These are phyloP conservation scores for Apis laboriosa DNA, from an alignment of 1,140 invertebrate species.

Conservation along the genomic window DNA sequence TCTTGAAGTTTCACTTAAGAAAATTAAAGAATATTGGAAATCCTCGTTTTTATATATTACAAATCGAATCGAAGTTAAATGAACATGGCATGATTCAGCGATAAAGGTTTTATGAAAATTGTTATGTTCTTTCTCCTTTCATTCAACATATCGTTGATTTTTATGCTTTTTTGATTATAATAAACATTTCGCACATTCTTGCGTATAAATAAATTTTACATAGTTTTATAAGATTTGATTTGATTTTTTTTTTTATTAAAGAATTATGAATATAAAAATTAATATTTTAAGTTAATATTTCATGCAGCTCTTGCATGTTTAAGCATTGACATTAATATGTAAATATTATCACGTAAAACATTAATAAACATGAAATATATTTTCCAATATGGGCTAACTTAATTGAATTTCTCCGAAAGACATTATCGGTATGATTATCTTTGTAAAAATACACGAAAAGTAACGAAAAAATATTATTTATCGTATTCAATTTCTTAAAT, in stretches of 20 bases:
- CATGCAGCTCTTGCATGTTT: too few relatives aligned
- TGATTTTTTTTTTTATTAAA: background rate
- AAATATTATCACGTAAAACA: too few relatives aligned
- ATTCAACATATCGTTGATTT: background rate
- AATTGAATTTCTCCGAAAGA: too few relatives aligned
- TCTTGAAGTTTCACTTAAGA: background rate
- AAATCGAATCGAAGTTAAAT: background rate
- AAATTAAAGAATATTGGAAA: conserved; percentile 4
- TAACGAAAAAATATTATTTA: too few relatives aligned
- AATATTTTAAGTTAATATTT: background rate
- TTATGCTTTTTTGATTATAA: background rate
- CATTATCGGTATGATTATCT: too few relatives aligned
- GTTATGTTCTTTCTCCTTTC: too few relatives aligned
- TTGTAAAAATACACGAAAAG: too few relatives aligned
- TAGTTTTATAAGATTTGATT: background rate
- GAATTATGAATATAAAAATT: background rate
- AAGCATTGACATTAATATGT: too few relatives aligned
- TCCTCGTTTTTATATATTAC: too few relatives aligned
- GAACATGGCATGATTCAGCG: background rate
- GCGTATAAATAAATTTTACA: background rate
- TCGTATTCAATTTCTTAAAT: too few relatives aligned
- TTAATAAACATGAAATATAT: too few relatives aligned
- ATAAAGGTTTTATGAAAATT: background rate
- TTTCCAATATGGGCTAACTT: too few relatives aligned
- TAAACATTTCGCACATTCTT: background rate